Base-by-base conservation (phyloP, 37 sponge, comb jelly and placozoan species). In the Beroe ovata region DNA sequence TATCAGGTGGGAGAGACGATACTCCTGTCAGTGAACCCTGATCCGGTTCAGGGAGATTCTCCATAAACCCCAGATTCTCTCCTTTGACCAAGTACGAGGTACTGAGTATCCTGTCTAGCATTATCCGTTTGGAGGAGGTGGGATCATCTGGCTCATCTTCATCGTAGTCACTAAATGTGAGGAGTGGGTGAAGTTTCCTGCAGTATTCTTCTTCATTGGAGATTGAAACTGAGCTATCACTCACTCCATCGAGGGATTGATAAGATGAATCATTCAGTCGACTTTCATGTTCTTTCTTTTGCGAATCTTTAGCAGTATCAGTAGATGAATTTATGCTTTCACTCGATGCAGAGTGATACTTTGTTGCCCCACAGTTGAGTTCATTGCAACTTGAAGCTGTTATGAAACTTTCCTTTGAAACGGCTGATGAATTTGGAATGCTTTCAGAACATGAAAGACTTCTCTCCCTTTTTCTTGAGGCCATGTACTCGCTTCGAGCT, bases 21-120 rank as follows among this genome's bases (percentile, higher is more conserved):
- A 66, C 69, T 32, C 69, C 69, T 29, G 69, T 32, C 1, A 66
- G 36, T 0, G 69, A 66, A 6, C 69, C 69, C 54, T 47, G 54
- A 26, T 66, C 69, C 32, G 2, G 69, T 0, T 66, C 69, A 34
- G 69, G 34, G 35, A 66, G 33, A 33, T 32, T 1, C 14, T 66
- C 69, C 69, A 66, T 66, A 30, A 66, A 66, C 25, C 69, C 69
- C 2, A 66, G 69, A 33, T 66, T 66, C 16, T 66, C 69, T 2
- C 69, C 69, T 18, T 1, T 1, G 16, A 11, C 14, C 4, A 25
- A 18, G 16, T 66, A 66, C 4, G 16, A 14, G 1, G 36, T 30
- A 33, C 69, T 30, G 16, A 66, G 69, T 34, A 66, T 66, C 36
- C 69, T 66, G 35, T 66, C 69, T 2, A 66, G 36, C 69, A 66